A percentile compares a stretch with the other conserved stretches of the same genome.
Conservation (phyloP, 2,888 invertebrate genomes). For the Tipula helvola region DNA sequence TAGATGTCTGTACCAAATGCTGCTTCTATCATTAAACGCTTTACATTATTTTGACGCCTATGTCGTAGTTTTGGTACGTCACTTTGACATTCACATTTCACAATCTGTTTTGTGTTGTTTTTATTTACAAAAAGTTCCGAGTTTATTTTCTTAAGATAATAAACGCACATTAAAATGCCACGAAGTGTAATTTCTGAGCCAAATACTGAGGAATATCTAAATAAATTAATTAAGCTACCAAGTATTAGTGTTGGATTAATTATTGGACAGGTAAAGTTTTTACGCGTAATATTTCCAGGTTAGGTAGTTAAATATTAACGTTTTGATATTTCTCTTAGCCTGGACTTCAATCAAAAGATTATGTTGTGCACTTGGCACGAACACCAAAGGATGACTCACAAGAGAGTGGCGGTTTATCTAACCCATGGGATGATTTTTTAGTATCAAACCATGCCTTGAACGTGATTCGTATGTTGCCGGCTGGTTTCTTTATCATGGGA, state of each 20-base stretch:
- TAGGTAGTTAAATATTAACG: no score
- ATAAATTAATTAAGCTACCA: constrained; percentile 48
- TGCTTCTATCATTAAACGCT: not conserved
- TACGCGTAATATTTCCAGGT: not conserved
- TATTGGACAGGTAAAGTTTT: constrained; percentile 56
- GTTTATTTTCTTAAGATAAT: not conserved
- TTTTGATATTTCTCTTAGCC: constrained; percentile 20
- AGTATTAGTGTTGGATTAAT: constrained; percentile 60
- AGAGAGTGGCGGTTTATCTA: constrained; percentile 37
- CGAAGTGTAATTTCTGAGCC: constrained; percentile 57
- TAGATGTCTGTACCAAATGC: not conserved
- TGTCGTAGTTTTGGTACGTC: not conserved
- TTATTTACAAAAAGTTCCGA: not conserved
- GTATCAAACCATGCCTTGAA: constrained; percentile 73
- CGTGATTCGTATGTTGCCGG: constrained; percentile 81
- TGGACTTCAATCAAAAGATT: constrained; percentile 52
- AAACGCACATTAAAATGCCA: constrained; percentile 21
- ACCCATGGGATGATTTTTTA: constrained; percentile 52
- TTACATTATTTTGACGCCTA: not conserved
- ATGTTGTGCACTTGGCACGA: constrained; percentile 65
- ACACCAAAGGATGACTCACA: constrained; percentile 46
- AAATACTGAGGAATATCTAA: constrained; percentile 52
- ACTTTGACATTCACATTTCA: not conserved
- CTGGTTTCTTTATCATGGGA: constrained; percentile 77
- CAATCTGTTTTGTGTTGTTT: not conserved